Evolutionary conservation across 2,888 invertebrate species (phyloP).

Genomic region (Papilio gigon): DNA sequence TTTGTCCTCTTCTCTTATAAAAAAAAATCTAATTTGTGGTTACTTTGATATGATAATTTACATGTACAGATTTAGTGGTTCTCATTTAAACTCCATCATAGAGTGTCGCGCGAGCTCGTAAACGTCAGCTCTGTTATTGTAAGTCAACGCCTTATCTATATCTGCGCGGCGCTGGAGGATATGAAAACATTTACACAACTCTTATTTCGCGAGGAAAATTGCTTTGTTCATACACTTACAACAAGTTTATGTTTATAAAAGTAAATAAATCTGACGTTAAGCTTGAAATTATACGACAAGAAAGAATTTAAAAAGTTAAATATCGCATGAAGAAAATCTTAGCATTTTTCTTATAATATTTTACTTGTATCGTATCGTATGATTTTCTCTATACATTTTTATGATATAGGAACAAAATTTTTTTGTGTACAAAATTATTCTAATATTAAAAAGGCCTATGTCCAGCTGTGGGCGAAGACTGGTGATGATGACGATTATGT

Average conservation of each 20-base stretch:
- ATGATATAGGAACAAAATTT: too few relatives aligned
- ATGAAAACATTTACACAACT: slow-evolving; percentile 17
- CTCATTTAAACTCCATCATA: slow-evolving; percentile 21
- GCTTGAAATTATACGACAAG: slow-evolving; percentile 7
- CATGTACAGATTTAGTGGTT: slow-evolving; percentile 14
- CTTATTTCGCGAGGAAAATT: slow-evolving; percentile 23
- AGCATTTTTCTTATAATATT: background rate
- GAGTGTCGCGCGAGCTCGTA: slow-evolving; percentile 11
- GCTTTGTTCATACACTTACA: slow-evolving; percentile 6
- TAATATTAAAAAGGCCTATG: too few relatives aligned
- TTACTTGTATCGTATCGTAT: background rate
- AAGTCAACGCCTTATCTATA: slow-evolving; percentile 28
- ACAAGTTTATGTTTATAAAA: slow-evolving; percentile 16
- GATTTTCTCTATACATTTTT: background rate
- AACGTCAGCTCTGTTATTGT: slow-evolving; percentile 30
- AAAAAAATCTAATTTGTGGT: too few relatives aligned
- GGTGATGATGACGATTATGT: too few relatives aligned
- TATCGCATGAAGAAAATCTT: background rate
- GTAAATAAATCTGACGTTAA: slow-evolving; percentile 11
- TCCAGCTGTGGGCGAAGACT: too few relatives aligned
- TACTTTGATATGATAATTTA: too few relatives aligned
- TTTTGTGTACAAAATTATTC: too few relatives aligned
- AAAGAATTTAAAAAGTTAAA: background rate
- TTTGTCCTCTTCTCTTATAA: too few relatives aligned
- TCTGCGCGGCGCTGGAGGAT: slow-evolving; percentile 6